A percentile compares a stretch with the other conserved stretches of the same genome.
Evolutionary conservation across 2,888 invertebrate genomes (phyloP).

Genomic region (Tenthredo mesomela): DNA sequence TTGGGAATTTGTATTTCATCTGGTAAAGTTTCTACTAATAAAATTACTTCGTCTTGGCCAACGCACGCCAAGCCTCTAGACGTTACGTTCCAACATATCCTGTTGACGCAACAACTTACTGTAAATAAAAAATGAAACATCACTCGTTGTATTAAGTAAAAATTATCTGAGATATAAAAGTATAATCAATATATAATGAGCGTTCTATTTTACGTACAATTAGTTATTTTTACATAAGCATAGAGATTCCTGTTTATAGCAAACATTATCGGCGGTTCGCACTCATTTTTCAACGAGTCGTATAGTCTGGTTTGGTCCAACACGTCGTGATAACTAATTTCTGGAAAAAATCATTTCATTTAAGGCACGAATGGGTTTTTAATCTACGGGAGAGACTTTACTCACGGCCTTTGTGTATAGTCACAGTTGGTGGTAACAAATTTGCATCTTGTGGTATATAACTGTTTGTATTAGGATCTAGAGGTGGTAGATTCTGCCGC

Average conservation of each 20-base stretch:
- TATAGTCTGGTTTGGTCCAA: constrained; percentile 81
- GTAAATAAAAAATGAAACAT: constrained; percentile 60
- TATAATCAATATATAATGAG: not conserved
- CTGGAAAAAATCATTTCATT: constrained; percentile 73
- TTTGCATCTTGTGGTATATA: constrained; percentile 80
- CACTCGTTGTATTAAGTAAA: not conserved
- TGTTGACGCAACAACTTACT: constrained; percentile 89
- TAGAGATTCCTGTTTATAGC: constrained; percentile 87
- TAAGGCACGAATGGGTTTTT: not conserved
- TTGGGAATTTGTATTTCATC: constrained; percentile 83
- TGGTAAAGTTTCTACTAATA: constrained; percentile 85
- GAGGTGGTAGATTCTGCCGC: constrained; percentile 75
- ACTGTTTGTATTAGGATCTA: constrained; percentile 80
- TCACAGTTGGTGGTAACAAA: constrained; percentile 81
- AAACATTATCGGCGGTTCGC: constrained; percentile 83
- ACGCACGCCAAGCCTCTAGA: constrained; percentile 89
- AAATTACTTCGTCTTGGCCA: constrained; percentile 90
- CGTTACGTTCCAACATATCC: constrained; percentile 87
- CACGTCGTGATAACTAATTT: constrained; percentile 80
- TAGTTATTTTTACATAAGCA: constrained; percentile 86
- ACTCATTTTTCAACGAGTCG: constrained; percentile 81
- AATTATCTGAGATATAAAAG: not conserved
- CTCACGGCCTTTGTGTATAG: constrained; percentile 79
- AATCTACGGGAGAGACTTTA: not conserved
- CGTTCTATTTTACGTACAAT: constrained; percentile 81